Conservation (phyloP, 1,140 invertebrate species). For the Bilobella aurantiaca region DNA sequence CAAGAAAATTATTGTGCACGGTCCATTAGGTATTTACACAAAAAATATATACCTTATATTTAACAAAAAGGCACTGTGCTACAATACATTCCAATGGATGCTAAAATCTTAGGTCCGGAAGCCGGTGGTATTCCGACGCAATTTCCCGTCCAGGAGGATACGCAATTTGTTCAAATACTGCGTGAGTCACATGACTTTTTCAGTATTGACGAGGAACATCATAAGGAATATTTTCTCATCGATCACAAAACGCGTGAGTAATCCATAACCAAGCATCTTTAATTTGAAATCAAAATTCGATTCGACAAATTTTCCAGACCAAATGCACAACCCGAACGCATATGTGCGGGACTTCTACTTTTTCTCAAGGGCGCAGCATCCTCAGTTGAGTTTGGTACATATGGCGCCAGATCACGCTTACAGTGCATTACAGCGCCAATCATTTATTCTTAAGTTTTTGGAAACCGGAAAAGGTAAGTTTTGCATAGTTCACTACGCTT, state of each 20-base stretch:
- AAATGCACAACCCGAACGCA: constrained; percentile 84
- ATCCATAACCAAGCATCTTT: constrained; percentile 17
- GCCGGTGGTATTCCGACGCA: constrained; percentile 93
- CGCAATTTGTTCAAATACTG: constrained; percentile 90
- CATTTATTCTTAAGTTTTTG: constrained; percentile 86
- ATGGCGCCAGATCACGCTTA: constrained; percentile 87
- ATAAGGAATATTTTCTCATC: constrained; percentile 84
- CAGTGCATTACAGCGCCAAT: constrained; percentile 80
- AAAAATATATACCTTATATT: too few relatives aligned
- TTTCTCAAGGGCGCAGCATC: constrained; percentile 96
- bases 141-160: constrained; percentile 97
- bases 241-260: constrained; percentile 94
- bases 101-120: constrained; percentile 55
- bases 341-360: constrained; percentile 98
- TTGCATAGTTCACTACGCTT: neutral
- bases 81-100: too few relatives aligned
- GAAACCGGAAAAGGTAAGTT: constrained; percentile 76
- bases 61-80: too few relatives aligned
- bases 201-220: constrained; percentile 79
- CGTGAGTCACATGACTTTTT: constrained; percentile 96
- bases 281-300: constrained; percentile 1
- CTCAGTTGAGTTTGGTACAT: constrained; percentile 86
- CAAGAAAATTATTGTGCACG: constrained; percentile 98
- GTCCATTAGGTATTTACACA: constrained; percentile 53
- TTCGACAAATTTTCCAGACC: constrained; percentile 51